Conservation (phyloP, 2,888 invertebrate genomes). For the Acleris holmiana region DNA sequence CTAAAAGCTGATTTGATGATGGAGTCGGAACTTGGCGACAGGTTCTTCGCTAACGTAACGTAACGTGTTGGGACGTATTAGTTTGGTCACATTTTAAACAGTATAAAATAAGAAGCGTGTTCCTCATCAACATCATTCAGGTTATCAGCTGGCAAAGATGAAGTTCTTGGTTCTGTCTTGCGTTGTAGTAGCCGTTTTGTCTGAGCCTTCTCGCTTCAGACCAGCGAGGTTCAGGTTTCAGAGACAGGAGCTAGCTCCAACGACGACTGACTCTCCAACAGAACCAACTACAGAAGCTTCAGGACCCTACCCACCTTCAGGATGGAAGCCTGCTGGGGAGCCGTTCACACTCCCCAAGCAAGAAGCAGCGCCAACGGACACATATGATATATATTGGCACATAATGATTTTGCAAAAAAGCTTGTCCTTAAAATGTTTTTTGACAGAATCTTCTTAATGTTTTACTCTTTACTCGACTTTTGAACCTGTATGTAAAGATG, state of each 20-base stretch:
- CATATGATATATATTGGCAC: no score
- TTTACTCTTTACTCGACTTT: no score
- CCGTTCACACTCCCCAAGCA: constrained; percentile 63
- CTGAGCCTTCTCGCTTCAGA: constrained; percentile 76
- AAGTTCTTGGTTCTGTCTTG: constrained; percentile 64
- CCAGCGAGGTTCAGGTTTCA: constrained; percentile 76
- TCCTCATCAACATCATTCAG: constrained; percentile 43
- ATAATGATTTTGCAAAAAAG: no score
- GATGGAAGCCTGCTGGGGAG: constrained; percentile 72
- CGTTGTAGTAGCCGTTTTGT: constrained; percentile 56
- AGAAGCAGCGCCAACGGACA: constrained; percentile 50
- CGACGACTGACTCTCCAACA: constrained; percentile 69
- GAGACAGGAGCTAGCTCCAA: constrained; percentile 74
- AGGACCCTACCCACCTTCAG: constrained; percentile 66
- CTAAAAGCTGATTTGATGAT: no score
- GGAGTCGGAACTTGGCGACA: no score
- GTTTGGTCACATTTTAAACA: constrained; percentile 49
- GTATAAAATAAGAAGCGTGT: constrained; percentile 57
- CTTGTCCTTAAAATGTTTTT: no score
- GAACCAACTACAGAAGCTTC: constrained; percentile 66
- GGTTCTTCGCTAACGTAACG: no score
- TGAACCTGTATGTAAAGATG: no score
- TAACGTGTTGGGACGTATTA: no score
- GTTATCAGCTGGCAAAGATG: constrained; percentile 55
- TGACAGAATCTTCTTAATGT: no score